Percentiles rank a stretch among this genome's conserved stretches.
These are phyloP conservation scores for Pseudopleuronectes americanus DNA, from an alignment of 2,797 vertebrate species.

Conservation along the genomic window DNA sequence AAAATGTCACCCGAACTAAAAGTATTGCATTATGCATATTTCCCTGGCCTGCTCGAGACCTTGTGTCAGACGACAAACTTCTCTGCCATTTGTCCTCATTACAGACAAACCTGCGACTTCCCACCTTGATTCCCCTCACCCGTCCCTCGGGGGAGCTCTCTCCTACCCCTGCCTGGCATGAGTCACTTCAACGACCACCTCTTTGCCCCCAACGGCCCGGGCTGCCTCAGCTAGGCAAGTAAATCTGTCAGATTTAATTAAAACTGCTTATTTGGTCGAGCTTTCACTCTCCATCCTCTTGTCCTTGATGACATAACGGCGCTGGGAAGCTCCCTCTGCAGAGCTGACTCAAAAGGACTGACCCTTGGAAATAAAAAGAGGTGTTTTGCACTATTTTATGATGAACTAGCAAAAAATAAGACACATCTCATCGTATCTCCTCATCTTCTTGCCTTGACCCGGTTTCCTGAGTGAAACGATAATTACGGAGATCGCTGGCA, in stretches of 20 bases:
- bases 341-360: slow-evolving; percentile 60
- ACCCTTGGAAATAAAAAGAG: slow-evolving; percentile 51
- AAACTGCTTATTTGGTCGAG: slow-evolving; percentile 75
- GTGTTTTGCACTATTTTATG: slow-evolving; percentile 56
- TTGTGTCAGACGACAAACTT: slow-evolving; percentile 63
- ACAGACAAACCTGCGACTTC: slow-evolving; percentile 65
- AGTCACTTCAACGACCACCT: slow-evolving; percentile 80
- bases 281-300: slow-evolving; percentile 55
- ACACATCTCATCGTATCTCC: slow-evolving; percentile 27
- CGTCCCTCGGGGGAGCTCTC: slow-evolving; percentile 67
- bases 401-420: slow-evolving; percentile 58
- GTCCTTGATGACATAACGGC: slow-evolving; percentile 70
- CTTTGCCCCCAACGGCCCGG: slow-evolving; percentile 59
- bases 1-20: slow-evolving; percentile 57
- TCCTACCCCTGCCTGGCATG: slow-evolving; percentile 67
- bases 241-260: slow-evolving; percentile 86
- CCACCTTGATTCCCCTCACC: slow-evolving; percentile 66
- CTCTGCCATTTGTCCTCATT: slow-evolving; percentile 79
- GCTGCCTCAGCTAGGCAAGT: slow-evolving; percentile 68
- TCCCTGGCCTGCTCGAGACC: slow-evolving; percentile 48
- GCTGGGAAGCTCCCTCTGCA: slow-evolving; percentile 62
- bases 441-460: slow-evolving; percentile 43
- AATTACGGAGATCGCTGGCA: slow-evolving; percentile 18
- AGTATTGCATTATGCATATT: slow-evolving; percentile 57
- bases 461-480: slow-evolving; percentile 44